Evolutionary conservation across 2,888 invertebrate genomes (phyloP), one percentile per base, ranked within the genome.

Genomic region (Noctua comes): DNA sequence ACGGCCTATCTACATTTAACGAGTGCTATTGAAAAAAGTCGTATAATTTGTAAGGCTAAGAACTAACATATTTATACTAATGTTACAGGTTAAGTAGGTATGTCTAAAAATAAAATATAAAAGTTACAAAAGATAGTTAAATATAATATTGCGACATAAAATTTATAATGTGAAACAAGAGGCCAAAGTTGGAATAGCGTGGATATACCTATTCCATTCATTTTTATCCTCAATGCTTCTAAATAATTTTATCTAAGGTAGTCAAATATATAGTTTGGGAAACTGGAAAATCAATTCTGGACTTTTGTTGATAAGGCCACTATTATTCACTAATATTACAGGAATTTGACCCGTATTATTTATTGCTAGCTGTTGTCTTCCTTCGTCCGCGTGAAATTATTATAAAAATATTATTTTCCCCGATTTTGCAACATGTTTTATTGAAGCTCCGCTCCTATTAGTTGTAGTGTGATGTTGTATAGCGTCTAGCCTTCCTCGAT

Each of bases 61-160:
- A 59, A 2, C 7, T 59, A 31, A 27, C 16, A 27, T 27, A 54
- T 16, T 31, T 31, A 62, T 18, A 18, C 18, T 18, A 16, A 27
- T 36, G 21, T 46, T 10, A 46, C 8, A 36, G n/a, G 31, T 36
- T n/a, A 75, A 36, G 31, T n/a, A 75, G 27, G 31, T 31, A 73
- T 46, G 57, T 36, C 6, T 75, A 75, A 75, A 75, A 59, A 21
- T 48, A 21, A 75, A 59, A 21, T 48, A 21, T 48, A 21, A 75
- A 43, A 18, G 31, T 46, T 43, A 43, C n/a, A 74, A 46, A 31
- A 21, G 27, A 64, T 43, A 71, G 43, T 57, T n/a, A n/a, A 18
- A 27, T 27, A 31, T 31, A 18, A 11, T 75, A n/a, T 13, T 16
- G 10, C 46, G 5, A 31, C 10, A 76, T 76, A 40, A 40, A 10